Percentiles rank a stretch among this genome's conserved stretches.
These are phyloP conservation scores for Camponotus pennsylvanicus DNA, from an alignment of 1,140 invertebrate species.

Conservation along the genomic window DNA sequence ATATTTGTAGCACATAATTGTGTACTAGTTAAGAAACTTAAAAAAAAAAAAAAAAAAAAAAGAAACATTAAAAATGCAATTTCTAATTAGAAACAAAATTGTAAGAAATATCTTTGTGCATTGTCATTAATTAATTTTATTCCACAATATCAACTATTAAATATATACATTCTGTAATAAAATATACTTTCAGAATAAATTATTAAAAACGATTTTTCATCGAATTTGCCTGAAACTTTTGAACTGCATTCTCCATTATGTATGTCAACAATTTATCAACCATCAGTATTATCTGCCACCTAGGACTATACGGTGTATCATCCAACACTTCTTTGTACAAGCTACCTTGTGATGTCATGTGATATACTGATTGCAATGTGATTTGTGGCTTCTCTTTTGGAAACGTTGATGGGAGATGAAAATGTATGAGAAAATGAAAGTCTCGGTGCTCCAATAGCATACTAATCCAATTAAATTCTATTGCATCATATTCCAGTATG, in stretches of 20 bases:
- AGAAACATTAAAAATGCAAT: neutral
- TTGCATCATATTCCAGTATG: constrained; percentile 78
- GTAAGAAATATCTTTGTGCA: too few species aligned
- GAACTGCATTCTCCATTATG: constrained; percentile 19
- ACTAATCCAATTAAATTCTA: constrained; percentile 68
- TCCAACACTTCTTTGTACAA: constrained; percentile 41
- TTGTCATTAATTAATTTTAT: constrained; percentile 10
- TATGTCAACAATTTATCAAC: constrained; percentile 18
- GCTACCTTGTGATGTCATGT: constrained; percentile 56
- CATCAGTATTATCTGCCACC: constrained; percentile 17
- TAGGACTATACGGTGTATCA: constrained; percentile 26
- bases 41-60: neutral
- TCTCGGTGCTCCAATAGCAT: constrained; percentile 70
- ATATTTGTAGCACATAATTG: too few species aligned
- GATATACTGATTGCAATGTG: constrained; percentile 77
- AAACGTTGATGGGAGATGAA: constrained; percentile 75
- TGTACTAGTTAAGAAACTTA: too few species aligned
- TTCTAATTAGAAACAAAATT: too few species aligned
- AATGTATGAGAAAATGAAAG: constrained; percentile 73
- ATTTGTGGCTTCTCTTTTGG: constrained; percentile 75
- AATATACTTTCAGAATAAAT: constrained; percentile 45
- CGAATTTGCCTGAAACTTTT: constrained; percentile 65
- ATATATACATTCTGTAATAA: constrained; percentile 51
- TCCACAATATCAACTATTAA: constrained; percentile 39
- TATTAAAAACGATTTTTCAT: constrained; percentile 51